Evolutionary conservation across 2,888 invertebrate genomes (phyloP), one percentile per base, ranked within the genome.

Genomic region (Aporophyla lueneburgensis): DNA sequence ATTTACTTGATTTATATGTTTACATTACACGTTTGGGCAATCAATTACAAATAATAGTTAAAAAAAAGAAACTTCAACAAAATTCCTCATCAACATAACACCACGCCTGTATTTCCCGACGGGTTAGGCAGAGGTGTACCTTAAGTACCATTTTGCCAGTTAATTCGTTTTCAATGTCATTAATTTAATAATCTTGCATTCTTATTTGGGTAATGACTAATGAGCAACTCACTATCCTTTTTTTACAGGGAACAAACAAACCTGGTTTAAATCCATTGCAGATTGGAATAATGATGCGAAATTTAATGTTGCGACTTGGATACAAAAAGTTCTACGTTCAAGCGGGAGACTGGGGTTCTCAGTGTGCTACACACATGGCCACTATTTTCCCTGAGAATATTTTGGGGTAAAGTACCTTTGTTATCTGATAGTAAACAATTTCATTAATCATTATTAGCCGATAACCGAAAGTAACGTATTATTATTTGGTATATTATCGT

Each of bases 341-440:
- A 90, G 98, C 98, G 0, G 98, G 98, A 0, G 98, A 98, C 91
- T 98, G 98, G 98, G 98, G 99, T 1, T 96, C 97, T 0, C 87
- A 97, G 5, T 97, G 97, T 56, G 97, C 96, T 0, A 94, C 97
- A 0, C 93, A 97, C 72, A 96, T 98, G 94, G 96, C 97, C 0
- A 96, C 97, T 0, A 86, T 98, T 54, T 98, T 97, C 89, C 98
- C 98, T 0, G 95, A 97, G 40, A 95, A 97, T 61, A 88, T 97
- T 40, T 89, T 96, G 86, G 96, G 97, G 96, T 96, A 91, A 90
- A 89, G 78, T 80, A 65, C n/a, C 10, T 71, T 14, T 62, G 69
- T 66, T 59, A 69, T 49, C n/a, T 46, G n/a, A 65, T 74, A 43
- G 14, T 33, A 12, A n/a, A 61, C 33, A 43, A 12, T 63, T 27